Conservation (phyloP, 2,113 vertebrate genomes). For the Meleagris gallopavo region DNA sequence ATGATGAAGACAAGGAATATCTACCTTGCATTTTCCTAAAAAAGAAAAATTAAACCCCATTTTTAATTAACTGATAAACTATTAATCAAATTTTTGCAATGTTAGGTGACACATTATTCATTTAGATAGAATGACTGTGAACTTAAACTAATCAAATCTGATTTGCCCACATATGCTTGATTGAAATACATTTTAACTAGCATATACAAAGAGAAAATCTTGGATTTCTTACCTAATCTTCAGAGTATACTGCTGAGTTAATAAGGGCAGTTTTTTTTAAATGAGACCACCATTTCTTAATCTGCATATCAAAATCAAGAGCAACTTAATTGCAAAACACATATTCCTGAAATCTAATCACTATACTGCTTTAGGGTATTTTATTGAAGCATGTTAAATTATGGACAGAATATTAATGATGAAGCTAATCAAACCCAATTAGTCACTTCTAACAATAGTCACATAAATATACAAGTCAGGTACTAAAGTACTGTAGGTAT, state of each 20-base stretch:
- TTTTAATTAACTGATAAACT: constrained; percentile 92
- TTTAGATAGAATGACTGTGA: constrained; percentile 89
- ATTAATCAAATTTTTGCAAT: constrained; percentile 91
- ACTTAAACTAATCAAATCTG: constrained; percentile 91
- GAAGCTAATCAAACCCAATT: constrained; percentile 91
- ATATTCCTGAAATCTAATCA: constrained; percentile 92
- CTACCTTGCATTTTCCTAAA: constrained; percentile 87
- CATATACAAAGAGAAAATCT: constrained; percentile 87
- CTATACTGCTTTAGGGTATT: constrained; percentile 90
- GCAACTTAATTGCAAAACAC: constrained; percentile 91
- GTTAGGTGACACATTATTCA: constrained; percentile 91
- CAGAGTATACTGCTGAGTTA: constrained; percentile 88
- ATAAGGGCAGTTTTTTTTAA: constrained; percentile 87
- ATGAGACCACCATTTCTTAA: constrained; percentile 89
- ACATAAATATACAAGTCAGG: constrained; percentile 91
- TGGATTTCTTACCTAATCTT: constrained; percentile 88
- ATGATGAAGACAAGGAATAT: constrained; percentile 87
- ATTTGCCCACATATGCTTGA: constrained; percentile 89
- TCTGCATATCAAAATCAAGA: constrained; percentile 92
- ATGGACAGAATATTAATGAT: constrained; percentile 91
- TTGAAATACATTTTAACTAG: constrained; percentile 89
- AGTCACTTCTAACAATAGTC: constrained; percentile 91
- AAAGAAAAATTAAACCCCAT: constrained; percentile 85
- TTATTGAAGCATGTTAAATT: constrained; percentile 91
- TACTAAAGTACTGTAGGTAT: constrained; percentile 78